Conservation (phyloP, 2,888 invertebrate genomes). For the Acanthosoma haemorrhoidale region DNA sequence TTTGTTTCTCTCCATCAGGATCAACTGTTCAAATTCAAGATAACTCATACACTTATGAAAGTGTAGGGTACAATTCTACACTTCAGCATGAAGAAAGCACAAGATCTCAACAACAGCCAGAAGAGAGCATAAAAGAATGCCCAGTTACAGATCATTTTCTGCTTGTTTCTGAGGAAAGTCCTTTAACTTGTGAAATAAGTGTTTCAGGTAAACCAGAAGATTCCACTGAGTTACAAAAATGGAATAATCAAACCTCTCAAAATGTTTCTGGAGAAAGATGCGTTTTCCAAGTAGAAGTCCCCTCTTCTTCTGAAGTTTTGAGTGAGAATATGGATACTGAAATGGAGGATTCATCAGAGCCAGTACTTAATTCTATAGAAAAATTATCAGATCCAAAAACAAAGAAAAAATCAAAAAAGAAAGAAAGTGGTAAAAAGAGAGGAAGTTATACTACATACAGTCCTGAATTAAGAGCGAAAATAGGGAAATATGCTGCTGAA, state of each 20-base stretch:
- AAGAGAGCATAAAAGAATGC: not conserved
- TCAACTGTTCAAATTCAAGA: not conserved
- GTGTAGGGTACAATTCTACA: not conserved
- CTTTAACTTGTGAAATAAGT: not conserved
- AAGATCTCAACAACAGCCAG: not conserved
- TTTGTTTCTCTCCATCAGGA: constrained; percentile 13
- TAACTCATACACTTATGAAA: not conserved
- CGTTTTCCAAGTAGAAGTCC: not conserved
- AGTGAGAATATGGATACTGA: not conserved
- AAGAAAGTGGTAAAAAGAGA: constrained; percentile 33
- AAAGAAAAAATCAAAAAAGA: constrained; percentile 22
- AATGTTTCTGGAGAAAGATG: not conserved
- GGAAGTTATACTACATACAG: constrained; percentile 38
- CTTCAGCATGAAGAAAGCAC: not conserved
- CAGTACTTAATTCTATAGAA: not conserved
- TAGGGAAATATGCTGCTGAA: constrained; percentile 40
- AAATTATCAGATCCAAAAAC: not conserved
- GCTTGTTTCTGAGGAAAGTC: not conserved
- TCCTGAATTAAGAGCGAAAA: constrained; percentile 40
- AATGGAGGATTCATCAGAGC: not conserved
- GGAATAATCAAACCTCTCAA: not conserved
- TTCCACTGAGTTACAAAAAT: not conserved
- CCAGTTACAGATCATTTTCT: not conserved
- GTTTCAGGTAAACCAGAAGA: not conserved
- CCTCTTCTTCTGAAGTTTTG: not conserved